Percentiles rank a stretch among this genome's conserved stretches.
phyloP scores from a whole-genome alignment of 1,140 invertebrate species.

The Hirudo medicinalis region DNA sequence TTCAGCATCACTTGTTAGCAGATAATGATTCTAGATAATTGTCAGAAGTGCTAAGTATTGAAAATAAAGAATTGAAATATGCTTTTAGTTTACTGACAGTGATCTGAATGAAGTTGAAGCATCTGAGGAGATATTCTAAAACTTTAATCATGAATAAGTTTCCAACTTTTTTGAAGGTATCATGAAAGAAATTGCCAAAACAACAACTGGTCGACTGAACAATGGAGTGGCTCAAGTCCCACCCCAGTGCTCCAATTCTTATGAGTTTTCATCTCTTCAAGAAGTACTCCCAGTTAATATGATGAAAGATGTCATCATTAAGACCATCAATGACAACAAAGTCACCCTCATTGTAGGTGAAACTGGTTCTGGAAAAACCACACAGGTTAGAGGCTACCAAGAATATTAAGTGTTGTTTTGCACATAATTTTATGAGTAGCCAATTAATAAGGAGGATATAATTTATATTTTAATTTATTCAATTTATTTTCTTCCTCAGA shows the following conservation, averaged over 20 bases:
- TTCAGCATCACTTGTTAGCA: too few species aligned
- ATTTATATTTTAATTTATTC: not conserved
- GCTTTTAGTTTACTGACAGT: too few species aligned
- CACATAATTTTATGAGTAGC: not conserved
- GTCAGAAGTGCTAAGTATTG: too few species aligned
- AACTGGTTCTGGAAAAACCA: slow-evolving; percentile 79
- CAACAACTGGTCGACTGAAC: slow-evolving; percentile 49
- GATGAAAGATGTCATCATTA: slow-evolving; percentile 31
- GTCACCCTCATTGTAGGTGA: slow-evolving; percentile 73
- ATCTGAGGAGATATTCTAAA: too few species aligned
- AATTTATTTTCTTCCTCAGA: slow-evolving; percentile 26
- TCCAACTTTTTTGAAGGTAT: slow-evolving; percentile 11
- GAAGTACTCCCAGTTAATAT: slow-evolving; percentile 37
- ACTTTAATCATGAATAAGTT: not conserved
- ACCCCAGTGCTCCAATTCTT: slow-evolving; percentile 38
- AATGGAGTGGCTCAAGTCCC: slow-evolving; percentile 53
- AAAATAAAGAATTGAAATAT: too few species aligned
- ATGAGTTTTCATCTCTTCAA: slow-evolving; percentile 43
- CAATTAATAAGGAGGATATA: not conserved
- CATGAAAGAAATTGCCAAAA: slow-evolving; percentile 32
- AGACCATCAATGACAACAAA: slow-evolving; percentile 34
- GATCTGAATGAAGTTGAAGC: too few species aligned
- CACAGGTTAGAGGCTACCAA: slow-evolving; percentile 51
- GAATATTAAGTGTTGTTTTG: not conserved
- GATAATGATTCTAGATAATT: too few species aligned